Evolutionary conservation across 1,140 invertebrate genomes (phyloP), one percentile per base, ranked within the genome.

Genomic region (Marisa cornuarietis): DNA sequence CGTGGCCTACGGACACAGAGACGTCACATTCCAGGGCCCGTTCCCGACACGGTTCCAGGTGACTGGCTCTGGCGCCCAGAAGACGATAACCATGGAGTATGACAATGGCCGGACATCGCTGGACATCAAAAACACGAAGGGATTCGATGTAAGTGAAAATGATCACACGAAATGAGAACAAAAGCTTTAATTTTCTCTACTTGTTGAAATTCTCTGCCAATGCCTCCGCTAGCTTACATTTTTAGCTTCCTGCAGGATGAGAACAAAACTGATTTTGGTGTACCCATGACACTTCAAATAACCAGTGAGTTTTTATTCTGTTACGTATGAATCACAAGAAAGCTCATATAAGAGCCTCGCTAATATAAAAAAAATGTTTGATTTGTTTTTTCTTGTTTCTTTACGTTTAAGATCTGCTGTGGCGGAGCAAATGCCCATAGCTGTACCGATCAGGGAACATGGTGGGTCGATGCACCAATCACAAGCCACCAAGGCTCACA

Each of bases 121-220:
- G 24, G 72, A 81, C n/a, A 75, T 86, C 24, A 65, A 83, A 31
- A 65, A 69, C 24, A 80, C 58, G 20, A 31, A 82, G 31, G 85
- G 85, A 24, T 87, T 87, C 83, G 84, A 87, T 78, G 87, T 86
- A 75, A 42, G 80, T 72, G 22, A 2, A 10, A 42, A 8, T 14
- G 69, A n/a, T 22, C 22, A 49, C 2, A 49, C 16, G 9, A 71
- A 49, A 31, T 24, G 7, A 68, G 62, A 65, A 2, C 24, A 65
- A 20, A 65, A 65, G 18, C 1, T 20, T 65, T 20, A 65, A 4
- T 24, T 20, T 65, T 20, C 24, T 65, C 4, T 65, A 65, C 24
- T 65, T 20, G 18, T 65, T 65, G 62, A 20, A 65, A 65, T 24
- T 20, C 18, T 65, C 18, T 24, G 18, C 24, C 18, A 20, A 42